phyloP scores from a whole-genome alignment of 2,888 invertebrate genomes.

The Nomada fabriciana region DNA sequence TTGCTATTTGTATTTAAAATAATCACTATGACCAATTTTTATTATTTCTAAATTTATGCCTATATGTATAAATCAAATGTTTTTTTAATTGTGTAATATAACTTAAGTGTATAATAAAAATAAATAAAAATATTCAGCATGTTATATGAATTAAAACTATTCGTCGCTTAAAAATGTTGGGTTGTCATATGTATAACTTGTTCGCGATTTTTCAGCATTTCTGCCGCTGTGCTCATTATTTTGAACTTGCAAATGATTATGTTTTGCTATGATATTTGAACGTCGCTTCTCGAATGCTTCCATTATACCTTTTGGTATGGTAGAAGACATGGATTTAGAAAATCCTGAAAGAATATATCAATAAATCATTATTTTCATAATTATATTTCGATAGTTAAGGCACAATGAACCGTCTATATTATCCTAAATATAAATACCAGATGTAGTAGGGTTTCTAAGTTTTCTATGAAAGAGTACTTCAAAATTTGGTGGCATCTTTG shows the following conservation, averaged over 20 bases:
- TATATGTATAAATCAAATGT: background rate
- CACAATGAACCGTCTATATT: background rate
- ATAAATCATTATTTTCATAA: background rate
- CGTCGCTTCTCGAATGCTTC: slow-evolving; percentile 93
- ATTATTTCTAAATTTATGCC: too few relatives aligned
- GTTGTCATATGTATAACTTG: slow-evolving; percentile 51
- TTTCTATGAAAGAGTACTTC: slow-evolving; percentile 75
- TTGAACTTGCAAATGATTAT: slow-evolving; percentile 93
- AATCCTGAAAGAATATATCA: slow-evolving; percentile 47
- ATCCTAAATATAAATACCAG: slow-evolving; percentile 34
- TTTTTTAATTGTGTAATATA: background rate
- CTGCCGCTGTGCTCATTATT: slow-evolving; percentile 88
- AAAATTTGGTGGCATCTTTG: slow-evolving; percentile 88
- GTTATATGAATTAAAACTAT: background rate
- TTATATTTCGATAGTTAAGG: background rate
- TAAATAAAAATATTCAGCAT: background rate
- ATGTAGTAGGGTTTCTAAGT: slow-evolving; percentile 54
- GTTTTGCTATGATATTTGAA: slow-evolving; percentile 91
- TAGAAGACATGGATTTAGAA: slow-evolving; percentile 31
- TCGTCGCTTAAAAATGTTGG: slow-evolving; percentile 38
- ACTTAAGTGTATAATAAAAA: background rate
- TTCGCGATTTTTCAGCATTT: background rate
- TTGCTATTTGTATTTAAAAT: background rate
- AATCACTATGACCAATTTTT: background rate
- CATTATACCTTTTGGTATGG: slow-evolving; percentile 75